Conservation (phyloP, 2,113 vertebrate species). For the Numenius arquata region DNA sequence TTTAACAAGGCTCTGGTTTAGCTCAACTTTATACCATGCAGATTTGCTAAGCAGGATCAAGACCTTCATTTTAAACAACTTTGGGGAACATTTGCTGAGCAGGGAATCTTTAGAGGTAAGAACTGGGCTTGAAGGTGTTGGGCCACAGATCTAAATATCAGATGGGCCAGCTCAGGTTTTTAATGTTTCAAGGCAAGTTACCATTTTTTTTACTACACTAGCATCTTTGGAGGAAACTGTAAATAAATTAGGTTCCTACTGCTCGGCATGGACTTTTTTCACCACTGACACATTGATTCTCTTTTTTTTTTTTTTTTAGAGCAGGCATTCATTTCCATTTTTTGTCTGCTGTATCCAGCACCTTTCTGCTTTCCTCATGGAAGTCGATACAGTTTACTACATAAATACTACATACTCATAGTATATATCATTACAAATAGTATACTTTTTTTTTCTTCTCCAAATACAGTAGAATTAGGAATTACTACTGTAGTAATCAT, state of each 20-base stretch:
- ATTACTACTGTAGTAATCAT: background rate
- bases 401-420: background rate
- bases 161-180: background rate
- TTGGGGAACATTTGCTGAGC: background rate
- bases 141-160: background rate
- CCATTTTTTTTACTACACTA: background rate
- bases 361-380: background rate
- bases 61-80: constrained; percentile 30
- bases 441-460: background rate
- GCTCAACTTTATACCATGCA: constrained; percentile 44
- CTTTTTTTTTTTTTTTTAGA: background rate
- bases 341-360: background rate
- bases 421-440: background rate
- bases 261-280: background rate
- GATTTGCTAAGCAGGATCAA: constrained; percentile 4
- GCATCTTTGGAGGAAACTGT: background rate
- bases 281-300: background rate
- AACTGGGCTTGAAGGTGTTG: background rate
- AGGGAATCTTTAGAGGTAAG: background rate
- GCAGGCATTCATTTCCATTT: background rate
- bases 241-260: background rate
- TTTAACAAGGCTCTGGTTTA: constrained; percentile 65
- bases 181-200: background rate
- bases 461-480: background rate
- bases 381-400: background rate